Percentiles rank a stretch among this genome's conserved stretches.
Evolutionary conservation across 2,113 vertebrate genomes (phyloP).

Genomic region (Crotalus viridis): DNA sequence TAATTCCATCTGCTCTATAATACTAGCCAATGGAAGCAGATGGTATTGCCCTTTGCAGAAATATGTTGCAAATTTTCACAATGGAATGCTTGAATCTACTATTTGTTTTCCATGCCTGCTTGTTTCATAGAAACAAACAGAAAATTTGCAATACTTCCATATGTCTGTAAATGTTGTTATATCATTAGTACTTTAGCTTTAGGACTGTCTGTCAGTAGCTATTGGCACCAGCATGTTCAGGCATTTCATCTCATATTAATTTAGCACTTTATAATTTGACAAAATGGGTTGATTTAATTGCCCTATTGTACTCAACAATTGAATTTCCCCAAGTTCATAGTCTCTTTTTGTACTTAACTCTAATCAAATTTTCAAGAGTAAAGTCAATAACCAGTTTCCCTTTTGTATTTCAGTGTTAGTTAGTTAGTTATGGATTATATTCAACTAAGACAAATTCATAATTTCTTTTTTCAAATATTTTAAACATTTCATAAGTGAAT

Average conservation of each 20-base stretch:
- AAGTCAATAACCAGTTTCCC: neutral
- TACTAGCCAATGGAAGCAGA: slow-evolving; percentile 74
- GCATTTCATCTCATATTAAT: slow-evolving; percentile 12
- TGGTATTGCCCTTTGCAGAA: slow-evolving; percentile 80
- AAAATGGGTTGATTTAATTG: slow-evolving; percentile 24
- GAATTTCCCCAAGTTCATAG: slow-evolving; percentile 19
- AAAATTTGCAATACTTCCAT: slow-evolving; percentile 23
- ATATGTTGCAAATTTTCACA: slow-evolving; percentile 74
- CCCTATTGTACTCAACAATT: slow-evolving; percentile 34
- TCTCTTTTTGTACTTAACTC: slow-evolving; percentile 6
- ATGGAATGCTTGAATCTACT: slow-evolving; percentile 41
- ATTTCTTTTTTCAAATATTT: neutral
- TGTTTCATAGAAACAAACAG: slow-evolving; percentile 37
- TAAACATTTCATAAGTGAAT: neutral
- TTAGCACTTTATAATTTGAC: slow-evolving; percentile 19
- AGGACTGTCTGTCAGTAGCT: slow-evolving; percentile 18
- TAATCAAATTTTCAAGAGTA: neutral
- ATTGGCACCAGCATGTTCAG: slow-evolving; percentile 3
- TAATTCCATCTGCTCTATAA: slow-evolving; percentile 67
- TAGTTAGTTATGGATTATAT: neutral
- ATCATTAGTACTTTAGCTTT: slow-evolving; percentile 11
- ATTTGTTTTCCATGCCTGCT: slow-evolving; percentile 51
- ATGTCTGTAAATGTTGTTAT: neutral
- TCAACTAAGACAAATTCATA: neutral
- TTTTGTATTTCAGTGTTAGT: neutral